phyloP scores from a whole-genome alignment of 2,113 vertebrate species.

The Anthoscopus minutus region DNA sequence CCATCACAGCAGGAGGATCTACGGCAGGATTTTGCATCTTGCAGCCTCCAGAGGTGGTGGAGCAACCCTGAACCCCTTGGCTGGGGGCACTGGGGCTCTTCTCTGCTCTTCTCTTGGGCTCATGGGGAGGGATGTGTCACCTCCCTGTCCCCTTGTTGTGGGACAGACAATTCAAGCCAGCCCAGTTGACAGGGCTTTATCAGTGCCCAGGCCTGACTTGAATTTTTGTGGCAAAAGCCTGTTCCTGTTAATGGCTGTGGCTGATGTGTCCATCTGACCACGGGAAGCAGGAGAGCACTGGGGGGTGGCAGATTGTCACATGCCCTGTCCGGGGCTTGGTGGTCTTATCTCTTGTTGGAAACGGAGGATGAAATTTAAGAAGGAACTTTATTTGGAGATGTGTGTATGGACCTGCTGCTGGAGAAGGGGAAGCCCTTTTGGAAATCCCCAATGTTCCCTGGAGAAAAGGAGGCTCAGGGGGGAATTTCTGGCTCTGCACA shows the following conservation, averaged over 20 bases:
- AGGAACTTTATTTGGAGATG: background rate
- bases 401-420: background rate
- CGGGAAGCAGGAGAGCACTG: background rate
- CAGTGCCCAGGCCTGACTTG: background rate
- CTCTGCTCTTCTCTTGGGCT: background rate
- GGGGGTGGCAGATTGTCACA: background rate
- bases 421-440: background rate
- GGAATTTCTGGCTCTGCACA: background rate
- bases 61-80: background rate
- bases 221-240: background rate
- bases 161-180: no score
- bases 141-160: background rate
- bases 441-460: background rate
- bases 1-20: background rate
- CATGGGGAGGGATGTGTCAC: background rate
- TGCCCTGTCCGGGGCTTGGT: rapidly evolving
- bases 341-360: background rate
- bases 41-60: background rate
- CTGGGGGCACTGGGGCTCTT: background rate
- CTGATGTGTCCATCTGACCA: background rate
- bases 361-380: background rate
- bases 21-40: background rate
- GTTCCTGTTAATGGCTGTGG: background rate
- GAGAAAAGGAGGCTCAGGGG: background rate
- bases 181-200: background rate